Percentiles rank a stretch among this genome's conserved stretches.
phyloP scores from a whole-genome alignment of 2,797 vertebrate genomes.

The Hypotaenidia okinawae region DNA sequence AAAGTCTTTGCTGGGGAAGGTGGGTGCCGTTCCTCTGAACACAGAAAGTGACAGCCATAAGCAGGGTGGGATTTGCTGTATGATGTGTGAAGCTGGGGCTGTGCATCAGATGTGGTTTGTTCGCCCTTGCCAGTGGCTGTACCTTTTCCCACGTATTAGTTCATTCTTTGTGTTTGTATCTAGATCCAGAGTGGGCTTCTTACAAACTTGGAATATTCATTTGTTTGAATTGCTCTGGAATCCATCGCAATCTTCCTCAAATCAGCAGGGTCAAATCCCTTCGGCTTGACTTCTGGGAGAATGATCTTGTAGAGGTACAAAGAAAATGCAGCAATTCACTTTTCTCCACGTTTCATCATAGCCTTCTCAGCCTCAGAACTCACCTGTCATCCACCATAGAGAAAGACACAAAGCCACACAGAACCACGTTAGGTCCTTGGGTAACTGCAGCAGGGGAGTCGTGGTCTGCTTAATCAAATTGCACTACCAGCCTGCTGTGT shows the following conservation, averaged over 20 bases:
- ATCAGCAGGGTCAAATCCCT: slow-evolving; percentile 91
- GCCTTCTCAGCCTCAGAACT: background rate
- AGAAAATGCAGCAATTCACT: background rate
- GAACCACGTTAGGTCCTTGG: background rate
- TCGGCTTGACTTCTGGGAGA: slow-evolving; percentile 92
- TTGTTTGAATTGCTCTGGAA: slow-evolving; percentile 90
- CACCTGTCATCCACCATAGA: background rate
- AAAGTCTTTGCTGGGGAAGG: background rate
- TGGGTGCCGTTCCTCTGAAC: background rate
- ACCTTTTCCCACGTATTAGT: background rate
- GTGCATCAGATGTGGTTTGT: background rate
- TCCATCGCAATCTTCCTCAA: slow-evolving; percentile 86
- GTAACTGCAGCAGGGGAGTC: rapidly evolving
- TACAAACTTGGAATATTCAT: slow-evolving; percentile 91
- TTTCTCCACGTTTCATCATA: background rate
- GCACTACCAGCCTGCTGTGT: background rate
- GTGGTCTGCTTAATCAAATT: background rate
- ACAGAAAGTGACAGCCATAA: background rate
- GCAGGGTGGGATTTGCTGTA: background rate
- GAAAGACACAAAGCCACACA: background rate
- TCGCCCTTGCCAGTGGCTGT: background rate
- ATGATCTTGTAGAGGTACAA: slow-evolving; percentile 85
- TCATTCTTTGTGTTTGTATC: background rate
- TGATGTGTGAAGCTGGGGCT: background rate
- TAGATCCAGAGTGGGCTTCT: slow-evolving; percentile 93